phyloP scores from a whole-genome alignment of 1,140 invertebrate species.

The Hestina assimilis region DNA sequence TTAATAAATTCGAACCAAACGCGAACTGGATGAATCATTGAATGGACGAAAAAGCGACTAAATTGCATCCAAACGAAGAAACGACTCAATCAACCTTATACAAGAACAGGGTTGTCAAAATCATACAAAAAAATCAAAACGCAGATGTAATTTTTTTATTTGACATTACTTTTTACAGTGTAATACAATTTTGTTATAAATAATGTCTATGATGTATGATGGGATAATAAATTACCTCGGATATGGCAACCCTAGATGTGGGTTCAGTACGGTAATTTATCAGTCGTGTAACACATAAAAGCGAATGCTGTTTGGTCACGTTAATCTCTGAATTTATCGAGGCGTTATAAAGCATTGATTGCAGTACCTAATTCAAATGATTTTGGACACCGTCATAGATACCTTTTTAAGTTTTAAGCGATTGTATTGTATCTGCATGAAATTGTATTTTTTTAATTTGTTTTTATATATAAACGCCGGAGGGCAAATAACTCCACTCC shows the following conservation, averaged over 20 bases:
- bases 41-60: conserved; percentile 21
- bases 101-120: background rate
- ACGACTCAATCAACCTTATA: conserved; percentile 19
- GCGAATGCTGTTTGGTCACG: conserved; percentile 12
- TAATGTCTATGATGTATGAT: no score
- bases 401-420: background rate
- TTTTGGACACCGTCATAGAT: background rate
- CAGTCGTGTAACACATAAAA: conserved; percentile 23
- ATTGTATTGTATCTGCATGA: no score
- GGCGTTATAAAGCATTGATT: conserved; percentile 12
- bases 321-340: conserved; percentile 19
- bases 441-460: no score
- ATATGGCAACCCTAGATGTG: conserved; percentile 12
- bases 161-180: background rate
- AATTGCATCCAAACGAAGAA: conserved; percentile 28
- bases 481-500: no score
- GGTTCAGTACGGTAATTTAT: conserved; percentile 26
- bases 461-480: no score
- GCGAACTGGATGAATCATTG: conserved; percentile 3
- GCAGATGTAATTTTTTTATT: background rate
- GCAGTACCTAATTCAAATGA: conserved; percentile 9
- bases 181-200: no score
- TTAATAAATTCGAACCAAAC: conserved; percentile 13
- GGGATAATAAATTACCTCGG: no score
- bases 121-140: background rate